Base-by-base conservation (phyloP, 2,797 vertebrate species). In the Cossypha caffra region DNA sequence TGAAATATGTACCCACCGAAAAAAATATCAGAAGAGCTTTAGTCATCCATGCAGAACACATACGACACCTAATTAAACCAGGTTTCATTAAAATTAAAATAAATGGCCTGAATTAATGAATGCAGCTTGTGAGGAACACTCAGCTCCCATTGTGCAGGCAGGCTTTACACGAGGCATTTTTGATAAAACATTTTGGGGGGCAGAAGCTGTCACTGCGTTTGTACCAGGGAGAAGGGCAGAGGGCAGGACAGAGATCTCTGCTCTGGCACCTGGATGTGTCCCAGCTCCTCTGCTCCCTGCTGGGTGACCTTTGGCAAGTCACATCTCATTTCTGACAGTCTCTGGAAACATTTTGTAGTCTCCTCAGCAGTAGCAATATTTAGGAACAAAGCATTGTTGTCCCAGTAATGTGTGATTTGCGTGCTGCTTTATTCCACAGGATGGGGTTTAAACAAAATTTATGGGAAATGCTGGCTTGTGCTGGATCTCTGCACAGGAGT, bases 11-110 rank as follows among this genome's bases (percentile, higher is more conserved):
- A 69, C 33, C 29, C 43, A 21, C 3, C 26, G 79, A 66, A 47
- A 90, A 88, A 93, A 71, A 74, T 43, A 19, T 23, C 52, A 77
- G 52, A 84, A 43, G 26, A 62, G 23, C 3, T 3, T 90, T 73
- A 90, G 69, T 73, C 69, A 59, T 69, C 76, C 83, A 35, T 88
- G 77, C 91, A 94, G 95, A 97, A 93, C 94, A 85, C 93, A 96
- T 83, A 90, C 52, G 58, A 86, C 79, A 67, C 85, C 90, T 95
- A 77, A 97, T 97, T 97, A 95, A 96, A 96, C 93, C 88, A 95
- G 68, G 82, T 96, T 95, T 95, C 95, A 96, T 58, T 96, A 93
- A 88, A 93, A 96, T 96, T 68, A 97, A 97, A 97, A 92, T 79
- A 95, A 88, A 84, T 28, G 71, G 87, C 75, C 67, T 83, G 86